Evolutionary conservation across 2,113 vertebrate genomes (phyloP), one percentile per base, ranked within the genome.

Genomic region (Chloropsis cyanopogon): DNA sequence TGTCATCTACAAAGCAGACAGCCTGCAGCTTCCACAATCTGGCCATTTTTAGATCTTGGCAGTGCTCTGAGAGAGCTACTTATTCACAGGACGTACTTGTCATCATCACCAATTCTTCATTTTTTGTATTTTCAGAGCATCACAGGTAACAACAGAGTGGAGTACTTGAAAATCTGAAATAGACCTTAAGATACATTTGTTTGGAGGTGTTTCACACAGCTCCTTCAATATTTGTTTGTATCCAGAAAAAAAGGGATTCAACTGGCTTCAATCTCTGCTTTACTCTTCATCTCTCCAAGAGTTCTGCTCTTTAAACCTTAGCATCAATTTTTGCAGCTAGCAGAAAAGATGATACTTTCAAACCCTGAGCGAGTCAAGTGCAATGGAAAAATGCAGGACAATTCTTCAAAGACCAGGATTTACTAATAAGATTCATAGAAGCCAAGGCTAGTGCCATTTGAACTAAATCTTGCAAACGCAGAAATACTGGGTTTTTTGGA

Each of bases 1-100:
- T 93, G 78, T 82, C 86, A 80, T 65, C 78, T 72, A 61, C 61
- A 92, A 85, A 91, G 87, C 84, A 91, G 91, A 42, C 86, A 89
- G 63, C 84, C 78, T 14, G 33, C 84, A 85, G 84, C 81, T 94
- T 79, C 80, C 78, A 82, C 87, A 90, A 88, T 94, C 93, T 95
- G 89, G 81, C 63, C 46, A 21, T 26, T 91, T 94, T 82, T 42
- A 80, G 18, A 89, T 82, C 70, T 85, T 95, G 89, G 73, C 66
- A 91, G 81, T 85, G 78, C 41, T 66, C 26, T 37, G 24, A 52
- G 73, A 85, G 73, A 91, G 54, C 44, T 85, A 61, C 47, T 92
- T 82, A 82, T 41, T 93, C 60, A 3, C 54, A 57, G 57, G 82
- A 65, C 10, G 5, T 71, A n/a, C 81, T 81, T 93, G 59, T 88